These are phyloP conservation scores for Platygyra sinensis DNA, from an alignment of 64 coral and sea anemone genomes.

Conservation along the genomic window DNA sequence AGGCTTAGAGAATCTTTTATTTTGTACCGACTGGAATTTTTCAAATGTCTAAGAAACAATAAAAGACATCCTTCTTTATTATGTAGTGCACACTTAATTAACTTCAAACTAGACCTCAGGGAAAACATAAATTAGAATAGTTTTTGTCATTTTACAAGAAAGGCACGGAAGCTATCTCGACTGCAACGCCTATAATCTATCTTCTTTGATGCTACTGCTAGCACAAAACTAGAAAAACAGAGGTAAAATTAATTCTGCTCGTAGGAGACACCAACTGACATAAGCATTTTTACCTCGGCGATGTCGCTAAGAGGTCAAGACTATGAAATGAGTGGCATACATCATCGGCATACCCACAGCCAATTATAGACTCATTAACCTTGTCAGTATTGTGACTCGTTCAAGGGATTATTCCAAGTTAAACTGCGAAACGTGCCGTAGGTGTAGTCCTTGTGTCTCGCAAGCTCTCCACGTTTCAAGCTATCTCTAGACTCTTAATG, in stretches of 20 bases:
- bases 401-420: no score
- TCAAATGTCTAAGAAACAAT: not conserved
- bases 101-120: not conserved
- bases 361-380: not conserved
- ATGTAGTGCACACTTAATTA: not conserved
- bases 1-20: not conserved
- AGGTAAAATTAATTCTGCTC: no score
- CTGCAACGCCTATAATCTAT: not conserved
- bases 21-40: slow-evolving; percentile 6
- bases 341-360: not conserved
- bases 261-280: no score
- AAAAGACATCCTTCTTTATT: not conserved
- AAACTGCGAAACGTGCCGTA: no score
- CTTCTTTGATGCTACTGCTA: not conserved
- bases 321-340: not conserved
- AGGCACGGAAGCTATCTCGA: not conserved
- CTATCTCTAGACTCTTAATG: no score
- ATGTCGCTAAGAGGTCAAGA: not conserved
- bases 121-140: not conserved
- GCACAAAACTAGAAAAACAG: no score
- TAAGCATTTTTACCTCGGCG: no score
- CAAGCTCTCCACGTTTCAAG: no score
- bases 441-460: no score
- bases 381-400: no score
- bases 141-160: not conserved